Evolutionary conservation across 2,113 vertebrate species (phyloP).

Genomic region (Apeltes quadracus): DNA sequence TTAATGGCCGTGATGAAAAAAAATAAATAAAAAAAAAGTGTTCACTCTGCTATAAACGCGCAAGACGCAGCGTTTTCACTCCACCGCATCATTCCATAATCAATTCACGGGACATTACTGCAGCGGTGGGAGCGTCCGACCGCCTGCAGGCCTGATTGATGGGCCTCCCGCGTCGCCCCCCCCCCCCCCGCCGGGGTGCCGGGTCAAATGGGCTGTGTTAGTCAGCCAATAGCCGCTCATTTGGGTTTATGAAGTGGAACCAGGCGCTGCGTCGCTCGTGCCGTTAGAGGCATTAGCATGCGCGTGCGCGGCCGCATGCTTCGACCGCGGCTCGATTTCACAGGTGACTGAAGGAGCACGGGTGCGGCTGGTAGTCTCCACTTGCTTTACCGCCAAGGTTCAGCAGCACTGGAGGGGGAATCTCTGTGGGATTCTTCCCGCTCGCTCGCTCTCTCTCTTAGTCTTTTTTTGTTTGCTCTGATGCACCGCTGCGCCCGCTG

Average conservation of each 20-base stretch:
- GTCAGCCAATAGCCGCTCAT: constrained; percentile 56
- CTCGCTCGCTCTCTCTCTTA: constrained; percentile 4
- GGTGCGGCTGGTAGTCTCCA: constrained; percentile 34
- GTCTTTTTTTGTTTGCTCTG: constrained; percentile 37
- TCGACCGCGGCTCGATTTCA: constrained; percentile 51
- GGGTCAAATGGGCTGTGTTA: constrained; percentile 67
- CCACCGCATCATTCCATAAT: constrained; percentile 67
- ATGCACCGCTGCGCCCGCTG: constrained; percentile 42
- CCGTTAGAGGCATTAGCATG: constrained; percentile 59
- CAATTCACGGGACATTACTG: constrained; percentile 62
- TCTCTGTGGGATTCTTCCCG: constrained; percentile 35
- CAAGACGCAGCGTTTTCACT: constrained; percentile 49
- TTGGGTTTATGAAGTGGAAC: constrained; percentile 69
- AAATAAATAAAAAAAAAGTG: not conserved
- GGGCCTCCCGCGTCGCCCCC: constrained; percentile 58
- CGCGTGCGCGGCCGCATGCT: too few relatives aligned
- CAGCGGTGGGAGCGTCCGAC: constrained; percentile 45
- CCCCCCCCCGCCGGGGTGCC: constrained; percentile 37
- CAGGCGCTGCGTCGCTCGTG: constrained; percentile 40
- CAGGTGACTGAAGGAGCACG: constrained; percentile 42
- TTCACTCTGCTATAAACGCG: constrained; percentile 48
- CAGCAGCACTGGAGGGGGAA: constrained; percentile 20
- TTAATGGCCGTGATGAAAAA: constrained; percentile 47
- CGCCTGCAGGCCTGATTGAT: constrained; percentile 62
- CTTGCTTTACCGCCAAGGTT: constrained; percentile 17